These are phyloP conservation scores for Spodoptera exigua DNA, from an alignment of 2,888 invertebrate genomes.

Conservation along the genomic window DNA sequence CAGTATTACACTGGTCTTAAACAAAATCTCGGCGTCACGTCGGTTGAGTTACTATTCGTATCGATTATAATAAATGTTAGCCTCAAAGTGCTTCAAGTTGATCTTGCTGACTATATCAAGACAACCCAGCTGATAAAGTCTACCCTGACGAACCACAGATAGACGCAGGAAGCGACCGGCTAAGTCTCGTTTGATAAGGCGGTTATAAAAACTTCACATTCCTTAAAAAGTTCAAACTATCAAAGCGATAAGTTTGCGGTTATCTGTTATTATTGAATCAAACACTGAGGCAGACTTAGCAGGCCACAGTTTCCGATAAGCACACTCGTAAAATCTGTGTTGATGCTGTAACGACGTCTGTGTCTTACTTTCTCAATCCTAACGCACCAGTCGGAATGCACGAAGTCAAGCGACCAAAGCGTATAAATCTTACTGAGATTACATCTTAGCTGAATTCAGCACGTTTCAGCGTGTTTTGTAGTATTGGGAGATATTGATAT, in stretches of 20 bases:
- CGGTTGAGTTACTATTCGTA: slow-evolving; percentile 42
- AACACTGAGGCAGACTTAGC: slow-evolving; percentile 45
- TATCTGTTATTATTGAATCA: slow-evolving; percentile 33
- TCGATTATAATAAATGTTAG: slow-evolving; percentile 39
- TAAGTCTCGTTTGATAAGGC: slow-evolving; percentile 26
- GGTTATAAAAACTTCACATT: slow-evolving; percentile 28
- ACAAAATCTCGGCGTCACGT: slow-evolving; percentile 44
- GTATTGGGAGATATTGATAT: slow-evolving; percentile 36
- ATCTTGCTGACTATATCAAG: slow-evolving; percentile 83
- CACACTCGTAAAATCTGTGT: slow-evolving; percentile 47
- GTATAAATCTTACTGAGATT: slow-evolving; percentile 84
- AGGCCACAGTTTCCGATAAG: slow-evolving; percentile 51
- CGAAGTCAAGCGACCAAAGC: slow-evolving; percentile 85
- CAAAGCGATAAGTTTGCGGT: slow-evolving; percentile 25
- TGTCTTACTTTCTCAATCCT: slow-evolving; percentile 40
- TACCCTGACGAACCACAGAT: slow-evolving; percentile 53
- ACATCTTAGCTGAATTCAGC: slow-evolving; percentile 74
- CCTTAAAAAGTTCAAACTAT: slow-evolving; percentile 30
- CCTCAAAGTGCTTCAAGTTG: slow-evolving; percentile 72
- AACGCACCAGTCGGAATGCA: slow-evolving; percentile 88
- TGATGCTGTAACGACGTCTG: slow-evolving; percentile 35
- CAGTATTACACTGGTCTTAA: slow-evolving; percentile 49
- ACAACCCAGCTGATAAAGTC: slow-evolving; percentile 75
- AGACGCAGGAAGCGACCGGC: slow-evolving; percentile 40
- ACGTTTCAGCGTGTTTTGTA: slow-evolving; percentile 64